Percentiles rank a stretch among this genome's conserved stretches.
Evolutionary conservation across 2,113 vertebrate genomes (phyloP).

Genomic region (Neogale vison): DNA sequence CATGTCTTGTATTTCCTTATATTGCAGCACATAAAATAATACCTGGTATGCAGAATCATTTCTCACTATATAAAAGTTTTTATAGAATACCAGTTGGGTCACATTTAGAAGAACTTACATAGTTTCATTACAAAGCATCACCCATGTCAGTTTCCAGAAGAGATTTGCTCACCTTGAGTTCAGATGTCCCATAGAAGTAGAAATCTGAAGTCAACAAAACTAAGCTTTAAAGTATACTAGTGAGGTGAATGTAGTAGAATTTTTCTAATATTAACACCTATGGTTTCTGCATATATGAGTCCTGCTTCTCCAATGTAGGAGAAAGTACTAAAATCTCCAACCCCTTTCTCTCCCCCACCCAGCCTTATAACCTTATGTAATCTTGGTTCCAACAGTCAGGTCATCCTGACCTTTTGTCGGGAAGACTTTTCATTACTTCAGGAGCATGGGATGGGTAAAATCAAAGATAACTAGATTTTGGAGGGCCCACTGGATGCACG

Average conservation of each 20-base stretch:
- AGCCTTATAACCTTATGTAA: background rate
- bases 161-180: background rate
- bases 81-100: background rate
- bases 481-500: background rate
- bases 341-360: background rate
- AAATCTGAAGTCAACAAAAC: background rate
- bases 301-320: background rate
- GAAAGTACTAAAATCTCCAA: background rate
- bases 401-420: background rate
- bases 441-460: background rate
- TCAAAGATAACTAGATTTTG: background rate
- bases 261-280: background rate
- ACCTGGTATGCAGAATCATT: background rate
- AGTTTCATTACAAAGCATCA: background rate
- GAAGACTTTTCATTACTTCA: background rate
- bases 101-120: background rate
- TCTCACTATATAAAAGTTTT: background rate
- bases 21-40: background rate
- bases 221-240: background rate
- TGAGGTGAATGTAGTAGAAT: background rate
- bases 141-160: background rate
- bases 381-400: no score
- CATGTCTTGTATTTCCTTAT: background rate
- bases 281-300: background rate
- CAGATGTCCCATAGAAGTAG: background rate